Percentiles rank a stretch among this genome's conserved stretches.
phyloP scores from a whole-genome alignment of 92 coral and sea anemone genomes.

The Phenganax stokvisi region DNA sequence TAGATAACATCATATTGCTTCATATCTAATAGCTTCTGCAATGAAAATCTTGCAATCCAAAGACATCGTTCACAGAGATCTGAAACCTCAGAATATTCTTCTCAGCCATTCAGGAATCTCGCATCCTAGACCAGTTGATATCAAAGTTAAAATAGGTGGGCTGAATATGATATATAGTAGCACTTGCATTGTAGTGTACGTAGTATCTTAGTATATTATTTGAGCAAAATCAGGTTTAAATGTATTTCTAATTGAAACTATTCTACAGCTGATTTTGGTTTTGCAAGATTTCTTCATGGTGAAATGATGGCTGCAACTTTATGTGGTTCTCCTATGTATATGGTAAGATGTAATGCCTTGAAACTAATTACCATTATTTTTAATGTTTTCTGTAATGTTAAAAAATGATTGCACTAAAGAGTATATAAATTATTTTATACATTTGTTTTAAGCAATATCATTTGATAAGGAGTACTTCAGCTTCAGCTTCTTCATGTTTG shows the following conservation, averaged over 20 bases:
- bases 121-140: constrained; percentile 77
- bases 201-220: too few species aligned
- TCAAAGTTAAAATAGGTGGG: constrained; percentile 86
- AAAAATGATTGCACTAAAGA: too few species aligned
- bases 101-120: constrained; percentile 69
- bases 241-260: background rate
- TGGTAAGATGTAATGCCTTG: constrained; percentile 47
- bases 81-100: constrained; percentile 88
- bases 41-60: constrained; percentile 88
- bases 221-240: too few species aligned
- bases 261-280: constrained; percentile 92
- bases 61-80: constrained; percentile 89
- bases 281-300: constrained; percentile 98
- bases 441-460: background rate
- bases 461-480: background rate
- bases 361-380: background rate
- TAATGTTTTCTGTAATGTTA: too few species aligned
- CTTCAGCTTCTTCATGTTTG: background rate
- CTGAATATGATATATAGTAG: background rate
- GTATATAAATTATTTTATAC: too few species aligned
- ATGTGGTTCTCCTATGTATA: constrained; percentile 99
- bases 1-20: background rate
- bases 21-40: constrained; percentile 66
- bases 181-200: too few species aligned
- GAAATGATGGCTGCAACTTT: constrained; percentile 99